These are phyloP conservation scores for human (Homo sapiens) DNA, from an alignment of 2,113 vertebrate species.

Conservation along the genomic window GRCh38 chr12:76538001-76538500, in stretches of 20 bases:
- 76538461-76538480: neutral
- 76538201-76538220: slow-evolving; percentile 18
- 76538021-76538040: slow-evolving; percentile 8
- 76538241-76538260: neutral
- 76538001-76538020: neutral
- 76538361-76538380: neutral
- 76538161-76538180: slow-evolving; percentile 3
- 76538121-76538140: neutral
- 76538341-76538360: neutral
- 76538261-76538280: slow-evolving; percentile 7
- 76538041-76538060: neutral
- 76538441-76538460: slow-evolving; percentile 11
- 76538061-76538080: slow-evolving; percentile 10
- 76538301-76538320: slow-evolving; percentile 28
- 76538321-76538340: neutral
- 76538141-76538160: neutral
- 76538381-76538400: neutral
- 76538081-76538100: neutral
- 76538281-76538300: neutral
- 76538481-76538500: slow-evolving; percentile 8
- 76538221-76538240: neutral
- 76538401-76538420: neutral
- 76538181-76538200: neutral
- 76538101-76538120: neutral
- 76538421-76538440: neutral